Percentiles rank a stretch among this genome's conserved stretches.
Conservation (phyloP, 1,140 invertebrate species). For the Drosophila pruinosa region DNA sequence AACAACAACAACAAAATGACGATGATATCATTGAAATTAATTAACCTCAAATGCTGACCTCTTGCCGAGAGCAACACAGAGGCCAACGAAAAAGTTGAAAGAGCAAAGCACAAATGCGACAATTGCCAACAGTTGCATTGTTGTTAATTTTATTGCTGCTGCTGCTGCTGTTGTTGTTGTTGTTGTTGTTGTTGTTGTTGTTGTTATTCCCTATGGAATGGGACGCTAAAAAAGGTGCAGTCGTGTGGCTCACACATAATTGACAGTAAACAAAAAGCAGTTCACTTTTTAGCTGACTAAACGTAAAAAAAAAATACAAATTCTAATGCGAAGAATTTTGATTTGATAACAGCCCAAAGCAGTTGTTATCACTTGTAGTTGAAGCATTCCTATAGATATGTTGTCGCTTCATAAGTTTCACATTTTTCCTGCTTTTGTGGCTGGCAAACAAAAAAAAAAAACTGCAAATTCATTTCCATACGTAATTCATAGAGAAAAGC, state of each 20-base stretch:
- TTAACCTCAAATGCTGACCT: constrained; percentile 72
- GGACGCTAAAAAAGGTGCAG: neutral
- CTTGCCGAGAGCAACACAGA: constrained; percentile 17
- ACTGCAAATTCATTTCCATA: too few species aligned
- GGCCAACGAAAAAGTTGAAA: constrained; percentile 51
- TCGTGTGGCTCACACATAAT: neutral
- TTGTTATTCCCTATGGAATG: neutral
- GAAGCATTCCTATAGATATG: neutral
- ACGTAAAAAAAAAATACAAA: neutral
- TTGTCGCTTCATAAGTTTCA: neutral
- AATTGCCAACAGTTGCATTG: constrained; percentile 24
- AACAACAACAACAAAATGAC: constrained; percentile 24
- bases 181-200: constrained; percentile 10
- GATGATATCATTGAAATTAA: constrained; percentile 80
- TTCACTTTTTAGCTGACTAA: neutral
- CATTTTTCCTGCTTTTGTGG: neutral
- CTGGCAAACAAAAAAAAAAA: too few species aligned
- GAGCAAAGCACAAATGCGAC: constrained; percentile 39
- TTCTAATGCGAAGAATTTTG: neutral
- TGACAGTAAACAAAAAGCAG: neutral
- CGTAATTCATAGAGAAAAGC: too few species aligned
- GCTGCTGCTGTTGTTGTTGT: constrained; percentile 8
- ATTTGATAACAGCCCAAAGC: neutral
- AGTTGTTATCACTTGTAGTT: neutral
- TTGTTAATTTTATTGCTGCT: constrained; percentile 20